These are phyloP conservation scores for Aleiodes alternator DNA, from an alignment of 2,888 invertebrate species.

Conservation along the genomic window DNA sequence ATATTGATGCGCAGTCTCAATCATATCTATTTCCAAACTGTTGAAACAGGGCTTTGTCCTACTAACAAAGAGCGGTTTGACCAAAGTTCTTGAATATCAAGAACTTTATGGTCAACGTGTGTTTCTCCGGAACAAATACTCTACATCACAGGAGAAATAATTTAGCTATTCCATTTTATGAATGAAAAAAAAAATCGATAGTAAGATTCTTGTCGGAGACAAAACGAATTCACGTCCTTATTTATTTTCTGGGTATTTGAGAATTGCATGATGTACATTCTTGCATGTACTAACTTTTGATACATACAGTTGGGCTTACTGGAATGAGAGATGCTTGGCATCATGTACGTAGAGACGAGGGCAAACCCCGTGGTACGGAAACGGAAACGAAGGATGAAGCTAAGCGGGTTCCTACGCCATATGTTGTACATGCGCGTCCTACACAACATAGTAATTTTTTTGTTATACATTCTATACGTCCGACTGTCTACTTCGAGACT, in stretches of 20 bases:
- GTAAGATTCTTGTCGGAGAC: neutral
- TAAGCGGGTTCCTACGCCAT: slow-evolving; percentile 51
- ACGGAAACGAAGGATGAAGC: slow-evolving; percentile 60
- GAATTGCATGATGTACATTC: slow-evolving; percentile 25
- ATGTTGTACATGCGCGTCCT: slow-evolving; percentile 49
- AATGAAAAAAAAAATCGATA: slow-evolving; percentile 4
- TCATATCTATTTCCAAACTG: no score
- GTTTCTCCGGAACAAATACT: neutral
- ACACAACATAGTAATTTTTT: slow-evolving; percentile 50
- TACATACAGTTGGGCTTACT: slow-evolving; percentile 26
- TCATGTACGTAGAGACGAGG: slow-evolving; percentile 43
- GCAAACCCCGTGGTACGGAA: slow-evolving; percentile 54
- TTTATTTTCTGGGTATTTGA: slow-evolving; percentile 5
- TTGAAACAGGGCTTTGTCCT: no score
- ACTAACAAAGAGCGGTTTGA: no score
- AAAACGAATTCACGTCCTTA: slow-evolving; percentile 12
- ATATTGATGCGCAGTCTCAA: no score
- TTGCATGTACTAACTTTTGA: slow-evolving; percentile 21
- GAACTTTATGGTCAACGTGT: neutral
- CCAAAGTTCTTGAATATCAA: neutral
- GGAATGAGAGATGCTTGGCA: slow-evolving; percentile 43
- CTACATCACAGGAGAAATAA: neutral
- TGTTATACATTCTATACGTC: slow-evolving; percentile 51
- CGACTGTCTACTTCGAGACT: slow-evolving; percentile 29
- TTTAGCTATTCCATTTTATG: neutral